Conservation (phyloP, 2,113 vertebrate genomes). For the Danionella cerebrum region DNA sequence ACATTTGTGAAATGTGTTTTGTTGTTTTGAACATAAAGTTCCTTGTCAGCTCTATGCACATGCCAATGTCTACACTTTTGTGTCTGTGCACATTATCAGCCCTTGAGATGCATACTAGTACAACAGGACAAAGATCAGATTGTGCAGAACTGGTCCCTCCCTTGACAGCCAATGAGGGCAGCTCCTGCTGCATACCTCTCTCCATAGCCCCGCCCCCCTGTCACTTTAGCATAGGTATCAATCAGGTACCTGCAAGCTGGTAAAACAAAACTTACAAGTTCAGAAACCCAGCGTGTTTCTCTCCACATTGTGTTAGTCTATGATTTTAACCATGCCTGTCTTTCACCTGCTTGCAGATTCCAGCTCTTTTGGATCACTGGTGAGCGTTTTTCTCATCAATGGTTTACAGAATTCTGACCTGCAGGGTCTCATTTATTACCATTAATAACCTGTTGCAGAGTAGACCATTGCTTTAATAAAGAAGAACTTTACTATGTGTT, state of each 20-base stretch:
- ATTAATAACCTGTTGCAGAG: neutral
- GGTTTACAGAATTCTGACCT: neutral
- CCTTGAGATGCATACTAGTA: constrained; percentile 36
- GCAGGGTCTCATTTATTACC: neutral
- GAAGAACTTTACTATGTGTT: no score
- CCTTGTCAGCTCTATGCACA: no score
- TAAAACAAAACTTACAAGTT: constrained; percentile 51
- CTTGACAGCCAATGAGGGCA: constrained; percentile 66
- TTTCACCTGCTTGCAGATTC: constrained; percentile 87
- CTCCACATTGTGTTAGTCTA: constrained; percentile 12
- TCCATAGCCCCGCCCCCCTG: constrained; percentile 49
- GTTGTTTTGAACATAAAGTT: no score
- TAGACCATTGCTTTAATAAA: neutral
- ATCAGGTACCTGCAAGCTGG: constrained; percentile 62
- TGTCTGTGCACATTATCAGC: constrained; percentile 43
- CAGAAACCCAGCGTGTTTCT: neutral
- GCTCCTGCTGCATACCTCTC: constrained; percentile 59
- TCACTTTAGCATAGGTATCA: constrained; percentile 55
- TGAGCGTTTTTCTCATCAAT: constrained; percentile 61
- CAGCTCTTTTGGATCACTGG: constrained; percentile 75
- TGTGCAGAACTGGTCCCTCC: constrained; percentile 46
- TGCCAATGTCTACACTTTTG: neutral
- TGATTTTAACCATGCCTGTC: constrained; percentile 68
- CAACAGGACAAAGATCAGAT: constrained; percentile 57
- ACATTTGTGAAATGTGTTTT: no score